Conservation (phyloP, 2,113 vertebrate species). For the Perca fluviatilis region DNA sequence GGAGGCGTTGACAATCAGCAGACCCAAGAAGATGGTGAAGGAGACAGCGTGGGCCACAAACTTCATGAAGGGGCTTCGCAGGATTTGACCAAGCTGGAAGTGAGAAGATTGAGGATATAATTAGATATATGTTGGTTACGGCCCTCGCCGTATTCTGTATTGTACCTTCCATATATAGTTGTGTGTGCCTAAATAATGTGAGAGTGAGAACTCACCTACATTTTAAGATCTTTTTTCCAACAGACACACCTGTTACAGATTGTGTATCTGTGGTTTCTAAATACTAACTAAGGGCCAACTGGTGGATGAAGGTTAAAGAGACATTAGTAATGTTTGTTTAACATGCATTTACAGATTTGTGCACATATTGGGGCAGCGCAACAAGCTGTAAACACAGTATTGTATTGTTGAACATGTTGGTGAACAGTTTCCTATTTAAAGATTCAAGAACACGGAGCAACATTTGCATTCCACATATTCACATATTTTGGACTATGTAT, state of each 20-base stretch:
- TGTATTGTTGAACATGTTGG: background rate
- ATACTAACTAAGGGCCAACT: background rate
- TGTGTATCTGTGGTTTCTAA: background rate
- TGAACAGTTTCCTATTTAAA: background rate
- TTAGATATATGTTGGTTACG: background rate
- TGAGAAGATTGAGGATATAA: background rate
- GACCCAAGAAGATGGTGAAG: conserved; percentile 95
- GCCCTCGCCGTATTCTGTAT: too few relatives aligned
- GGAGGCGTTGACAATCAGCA: conserved; percentile 94
- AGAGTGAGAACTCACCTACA: too few relatives aligned
- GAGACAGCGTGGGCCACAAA: conserved; percentile 98
- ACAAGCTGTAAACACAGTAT: background rate
- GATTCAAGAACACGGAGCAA: background rate
- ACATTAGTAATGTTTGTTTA: background rate
- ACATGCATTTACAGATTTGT: background rate
- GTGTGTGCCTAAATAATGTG: too few relatives aligned
- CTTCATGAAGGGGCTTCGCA: conserved; percentile 98
- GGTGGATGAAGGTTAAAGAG: background rate
- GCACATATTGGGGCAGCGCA: background rate
- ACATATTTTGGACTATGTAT: background rate
- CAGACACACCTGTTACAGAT: too few relatives aligned
- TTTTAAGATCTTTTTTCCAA: too few relatives aligned
- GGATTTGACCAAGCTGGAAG: conserved; percentile 91
- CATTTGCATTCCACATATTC: background rate
- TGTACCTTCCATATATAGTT: too few relatives aligned